Percentiles rank a stretch among this genome's conserved stretches.
These are phyloP conservation scores for Cavia porcellus DNA, from an alignment of 2,113 vertebrate genomes.

Conservation along the genomic window DNA sequence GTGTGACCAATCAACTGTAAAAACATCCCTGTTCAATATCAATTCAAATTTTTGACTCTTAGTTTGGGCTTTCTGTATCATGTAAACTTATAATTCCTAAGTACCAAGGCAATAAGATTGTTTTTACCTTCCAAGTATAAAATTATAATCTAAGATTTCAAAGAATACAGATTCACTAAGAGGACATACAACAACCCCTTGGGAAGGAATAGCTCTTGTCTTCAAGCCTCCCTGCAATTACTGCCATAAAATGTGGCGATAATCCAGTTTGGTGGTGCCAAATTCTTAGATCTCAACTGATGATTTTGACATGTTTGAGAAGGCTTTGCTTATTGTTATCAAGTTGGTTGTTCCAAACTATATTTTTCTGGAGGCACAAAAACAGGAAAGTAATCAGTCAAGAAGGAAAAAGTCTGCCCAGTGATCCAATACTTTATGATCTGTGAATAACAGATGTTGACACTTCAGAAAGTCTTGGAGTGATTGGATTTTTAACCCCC, in stretches of 20 bases:
- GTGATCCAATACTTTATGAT: neutral
- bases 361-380: constrained; percentile 36
- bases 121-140: constrained; percentile 44
- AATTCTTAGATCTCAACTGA: neutral
- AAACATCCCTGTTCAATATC: constrained; percentile 47
- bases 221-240: neutral
- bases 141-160: constrained; percentile 43
- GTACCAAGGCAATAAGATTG: neutral
- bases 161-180: neutral
- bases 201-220: neutral
- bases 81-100: neutral
- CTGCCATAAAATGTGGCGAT: neutral
- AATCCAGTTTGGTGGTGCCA: constrained; percentile 15
- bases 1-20: neutral
- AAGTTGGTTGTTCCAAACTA: constrained; percentile 51
- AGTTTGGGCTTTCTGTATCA: neutral
- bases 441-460: neutral
- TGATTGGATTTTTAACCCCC: constrained; percentile 44
- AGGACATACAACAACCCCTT: neutral
- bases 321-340: neutral
- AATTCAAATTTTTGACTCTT: neutral
- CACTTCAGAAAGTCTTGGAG: constrained; percentile 15
- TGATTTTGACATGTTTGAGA: constrained; percentile 7
- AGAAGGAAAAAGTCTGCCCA: constrained; percentile 44
- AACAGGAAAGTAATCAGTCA: neutral